phyloP scores from a whole-genome alignment of 2,797 vertebrate species.

The Oryzias sinensis region DNA sequence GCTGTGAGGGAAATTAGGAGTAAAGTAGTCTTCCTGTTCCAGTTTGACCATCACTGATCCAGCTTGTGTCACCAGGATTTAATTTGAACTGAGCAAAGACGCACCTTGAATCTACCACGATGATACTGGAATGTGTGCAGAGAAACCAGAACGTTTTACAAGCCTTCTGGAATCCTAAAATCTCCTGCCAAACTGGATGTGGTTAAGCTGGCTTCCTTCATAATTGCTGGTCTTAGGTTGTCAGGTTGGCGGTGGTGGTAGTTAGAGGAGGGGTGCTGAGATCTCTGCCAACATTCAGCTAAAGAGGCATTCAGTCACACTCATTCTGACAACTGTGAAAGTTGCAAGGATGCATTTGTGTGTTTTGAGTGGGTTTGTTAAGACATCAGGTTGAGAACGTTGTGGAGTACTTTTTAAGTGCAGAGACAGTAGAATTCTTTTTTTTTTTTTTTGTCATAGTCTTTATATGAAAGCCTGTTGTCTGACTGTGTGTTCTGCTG shows the following conservation, averaged over 20 bases:
- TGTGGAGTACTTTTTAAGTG: conserved; percentile 8
- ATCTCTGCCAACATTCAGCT: conserved; percentile 70
- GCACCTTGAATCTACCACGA: conserved; percentile 60
- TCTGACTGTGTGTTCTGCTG: conserved; percentile 30
- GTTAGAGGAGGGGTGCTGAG: conserved; percentile 35
- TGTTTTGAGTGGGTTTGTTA: conserved; percentile 25
- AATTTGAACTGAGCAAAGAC: conserved; percentile 55
- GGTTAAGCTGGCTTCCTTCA: conserved; percentile 80
- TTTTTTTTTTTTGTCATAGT: conserved; percentile 22
- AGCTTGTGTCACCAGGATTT: conserved; percentile 52
- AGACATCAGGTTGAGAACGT: conserved; percentile 19
- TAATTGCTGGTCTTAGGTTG: conserved; percentile 82
- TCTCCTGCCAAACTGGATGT: conserved; percentile 80
- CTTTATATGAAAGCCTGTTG: conserved; percentile 32
- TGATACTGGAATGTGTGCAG: conserved; percentile 71
- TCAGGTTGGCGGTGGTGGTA: conserved; percentile 70
- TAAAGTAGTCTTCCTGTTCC: conserved; percentile 28
- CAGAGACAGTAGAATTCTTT: conserved; percentile 1
- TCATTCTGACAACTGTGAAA: conserved; percentile 48
- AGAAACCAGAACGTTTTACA: conserved; percentile 72
- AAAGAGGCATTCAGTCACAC: conserved; percentile 67
- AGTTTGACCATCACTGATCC: conserved; percentile 34
- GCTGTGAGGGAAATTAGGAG: conserved; percentile 35
- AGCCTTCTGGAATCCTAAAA: conserved; percentile 78
- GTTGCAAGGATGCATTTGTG: conserved; percentile 41